A percentile compares a stretch with the other conserved stretches of the same genome.
Conservation (phyloP, 2,797 vertebrate genomes). For the Parauchenoglanis ngamensis region DNA sequence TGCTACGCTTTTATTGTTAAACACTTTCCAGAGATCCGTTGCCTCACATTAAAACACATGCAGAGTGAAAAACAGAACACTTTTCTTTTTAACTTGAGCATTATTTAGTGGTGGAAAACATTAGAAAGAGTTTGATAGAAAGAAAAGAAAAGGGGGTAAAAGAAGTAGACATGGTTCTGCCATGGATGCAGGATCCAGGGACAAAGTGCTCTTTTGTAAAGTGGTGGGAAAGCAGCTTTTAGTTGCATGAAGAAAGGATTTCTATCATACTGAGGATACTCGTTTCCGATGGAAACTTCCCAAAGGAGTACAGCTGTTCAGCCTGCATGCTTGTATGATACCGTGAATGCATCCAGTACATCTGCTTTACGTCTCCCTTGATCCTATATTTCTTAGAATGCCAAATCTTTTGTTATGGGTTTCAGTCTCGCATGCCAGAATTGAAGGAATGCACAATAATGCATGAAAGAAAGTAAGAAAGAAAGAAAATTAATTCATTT, state of each 20-base stretch:
- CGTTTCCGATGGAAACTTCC: neutral
- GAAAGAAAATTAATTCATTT: neutral
- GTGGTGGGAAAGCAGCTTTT: neutral
- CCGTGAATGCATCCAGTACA: slow-evolving; percentile 8
- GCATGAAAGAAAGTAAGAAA: neutral
- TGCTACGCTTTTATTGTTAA: neutral
- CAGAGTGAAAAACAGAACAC: neutral
- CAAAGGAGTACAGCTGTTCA: slow-evolving; percentile 10
- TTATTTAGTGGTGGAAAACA: neutral
- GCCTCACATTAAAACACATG: neutral
- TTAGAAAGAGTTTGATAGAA: neutral
- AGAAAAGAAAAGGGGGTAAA: neutral
- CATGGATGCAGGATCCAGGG: neutral
- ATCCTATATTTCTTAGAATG: neutral
- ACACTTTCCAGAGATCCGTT: neutral
- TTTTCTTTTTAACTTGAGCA: neutral
- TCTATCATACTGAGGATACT: neutral
- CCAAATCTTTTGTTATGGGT: neutral
- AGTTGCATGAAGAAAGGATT: neutral
- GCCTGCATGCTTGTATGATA: neutral
- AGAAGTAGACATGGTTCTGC: neutral
- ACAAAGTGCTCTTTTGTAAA: neutral
- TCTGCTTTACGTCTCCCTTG: neutral
- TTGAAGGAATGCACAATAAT: neutral
- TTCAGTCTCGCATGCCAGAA: neutral